These are phyloP conservation scores for Idaea biselata DNA, from an alignment of 2,888 invertebrate species.

Conservation along the genomic window DNA sequence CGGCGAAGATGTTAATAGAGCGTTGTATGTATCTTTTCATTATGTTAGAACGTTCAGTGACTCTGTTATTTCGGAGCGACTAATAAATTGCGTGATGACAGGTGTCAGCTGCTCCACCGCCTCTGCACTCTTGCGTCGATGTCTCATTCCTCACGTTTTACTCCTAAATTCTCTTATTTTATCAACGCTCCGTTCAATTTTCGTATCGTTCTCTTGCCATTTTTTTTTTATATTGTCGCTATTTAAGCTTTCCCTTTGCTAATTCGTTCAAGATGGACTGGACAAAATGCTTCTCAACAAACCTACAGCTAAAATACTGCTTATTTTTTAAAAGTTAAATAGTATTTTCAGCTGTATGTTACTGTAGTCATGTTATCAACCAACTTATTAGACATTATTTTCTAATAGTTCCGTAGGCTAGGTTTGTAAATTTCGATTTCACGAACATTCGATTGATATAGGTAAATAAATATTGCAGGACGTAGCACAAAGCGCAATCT, in stretches of 20 bases:
- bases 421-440: no score
- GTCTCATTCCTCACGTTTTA: conserved; percentile 79
- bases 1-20: conserved; percentile 73
- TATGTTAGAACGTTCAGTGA: conserved; percentile 77
- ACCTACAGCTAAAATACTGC: neutral
- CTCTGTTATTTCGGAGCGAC: conserved; percentile 78
- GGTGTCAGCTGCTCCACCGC: conserved; percentile 80
- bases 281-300: conserved; percentile 2
- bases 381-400: no score
- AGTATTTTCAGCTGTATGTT: no score
- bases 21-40: conserved; percentile 68
- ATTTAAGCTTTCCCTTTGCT: conserved; percentile 54
- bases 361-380: no score
- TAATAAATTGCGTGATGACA: conserved; percentile 81
- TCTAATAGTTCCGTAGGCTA: no score
- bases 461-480: no score
- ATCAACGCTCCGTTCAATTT: conserved; percentile 79
- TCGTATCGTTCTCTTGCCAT: conserved; percentile 68
- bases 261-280: conserved; percentile 36
- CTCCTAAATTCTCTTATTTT: conserved; percentile 79
- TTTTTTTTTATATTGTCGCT: conserved; percentile 61
- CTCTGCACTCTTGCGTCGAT: conserved; percentile 81
- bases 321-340: no score
- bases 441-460: no score
- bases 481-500: no score